These are phyloP conservation scores for Stichodactyla mertensii DNA, from an alignment of 64 coral and sea anemone genomes.

Conservation along the genomic window DNA sequence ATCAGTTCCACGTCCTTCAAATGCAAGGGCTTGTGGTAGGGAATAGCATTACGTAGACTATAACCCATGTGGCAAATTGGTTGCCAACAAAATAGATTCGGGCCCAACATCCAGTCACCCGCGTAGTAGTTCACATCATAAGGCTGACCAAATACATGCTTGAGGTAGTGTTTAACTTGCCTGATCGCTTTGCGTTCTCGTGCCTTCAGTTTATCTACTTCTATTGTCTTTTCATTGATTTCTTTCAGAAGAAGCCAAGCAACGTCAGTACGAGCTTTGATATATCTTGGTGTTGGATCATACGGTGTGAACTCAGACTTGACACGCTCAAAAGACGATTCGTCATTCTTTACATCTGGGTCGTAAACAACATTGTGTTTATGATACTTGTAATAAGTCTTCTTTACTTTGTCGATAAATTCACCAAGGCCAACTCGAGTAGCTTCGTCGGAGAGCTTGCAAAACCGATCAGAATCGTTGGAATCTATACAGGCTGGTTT, in stretches of 20 bases:
- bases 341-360: constrained; percentile 24
- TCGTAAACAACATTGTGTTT: constrained; percentile 33
- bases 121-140: constrained; percentile 88
- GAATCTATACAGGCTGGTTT: neutral
- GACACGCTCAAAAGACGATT: neutral
- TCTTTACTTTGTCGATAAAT: constrained; percentile 51
- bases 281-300: constrained; percentile 43
- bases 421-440: constrained; percentile 43
- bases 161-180: constrained; percentile 70
- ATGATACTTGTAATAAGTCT: constrained; percentile 51
- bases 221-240: constrained; percentile 36
- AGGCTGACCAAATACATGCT: constrained; percentile 68
- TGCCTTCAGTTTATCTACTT: constrained; percentile 44
- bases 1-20: constrained; percentile 37
- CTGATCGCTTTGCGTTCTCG: constrained; percentile 70
- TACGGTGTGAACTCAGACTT: constrained; percentile 46
- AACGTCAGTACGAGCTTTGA: constrained; percentile 61
- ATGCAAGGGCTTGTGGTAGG: constrained; percentile 49
- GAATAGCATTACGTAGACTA: constrained; percentile 52
- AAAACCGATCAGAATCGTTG: neutral
- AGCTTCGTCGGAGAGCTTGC: constrained; percentile 62
- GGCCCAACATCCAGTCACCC: constrained; percentile 91
- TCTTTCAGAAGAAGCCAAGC: constrained; percentile 44
- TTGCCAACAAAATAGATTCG: constrained; percentile 89
- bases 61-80: constrained; percentile 62